Evolutionary conservation across 2,888 invertebrate genomes (phyloP).

Genomic region (Ichneumon xanthorius): DNA sequence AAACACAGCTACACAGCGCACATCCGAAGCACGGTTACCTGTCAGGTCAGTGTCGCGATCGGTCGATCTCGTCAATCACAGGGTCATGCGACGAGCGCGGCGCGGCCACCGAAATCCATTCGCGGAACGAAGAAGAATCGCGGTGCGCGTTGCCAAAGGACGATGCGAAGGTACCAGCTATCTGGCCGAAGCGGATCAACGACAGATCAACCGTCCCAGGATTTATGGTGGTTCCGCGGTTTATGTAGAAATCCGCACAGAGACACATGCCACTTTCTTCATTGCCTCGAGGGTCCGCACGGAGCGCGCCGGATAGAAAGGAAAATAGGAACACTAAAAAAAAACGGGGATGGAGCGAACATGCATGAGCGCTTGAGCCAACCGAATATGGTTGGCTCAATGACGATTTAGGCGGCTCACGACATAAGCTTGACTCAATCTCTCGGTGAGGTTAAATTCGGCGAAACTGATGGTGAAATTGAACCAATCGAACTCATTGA

Average conservation of each 20-base stretch:
- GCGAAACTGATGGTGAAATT: no score
- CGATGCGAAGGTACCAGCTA: background rate
- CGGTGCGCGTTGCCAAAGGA: constrained; percentile 1
- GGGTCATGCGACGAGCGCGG: background rate
- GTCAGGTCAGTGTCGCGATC: constrained; percentile 29
- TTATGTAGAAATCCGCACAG: background rate
- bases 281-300: background rate
- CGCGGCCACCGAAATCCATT: constrained; percentile 11
- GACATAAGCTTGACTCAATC: no score
- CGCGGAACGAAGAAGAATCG: constrained; percentile 7
- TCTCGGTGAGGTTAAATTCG: no score
- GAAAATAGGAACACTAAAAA: background rate
- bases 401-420: no score
- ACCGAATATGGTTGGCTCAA: no score
- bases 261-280: constrained; percentile 8
- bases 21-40: background rate
- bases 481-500: no score
- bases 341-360: no score
- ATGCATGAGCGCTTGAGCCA: no score
- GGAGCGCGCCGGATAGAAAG: background rate
- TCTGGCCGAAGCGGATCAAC: background rate
- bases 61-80: constrained; percentile 72
- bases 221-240: background rate
- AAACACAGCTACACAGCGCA: no score
- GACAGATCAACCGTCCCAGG: background rate